phyloP scores from a whole-genome alignment of 2,888 invertebrate species.

The Aromia moschata region DNA sequence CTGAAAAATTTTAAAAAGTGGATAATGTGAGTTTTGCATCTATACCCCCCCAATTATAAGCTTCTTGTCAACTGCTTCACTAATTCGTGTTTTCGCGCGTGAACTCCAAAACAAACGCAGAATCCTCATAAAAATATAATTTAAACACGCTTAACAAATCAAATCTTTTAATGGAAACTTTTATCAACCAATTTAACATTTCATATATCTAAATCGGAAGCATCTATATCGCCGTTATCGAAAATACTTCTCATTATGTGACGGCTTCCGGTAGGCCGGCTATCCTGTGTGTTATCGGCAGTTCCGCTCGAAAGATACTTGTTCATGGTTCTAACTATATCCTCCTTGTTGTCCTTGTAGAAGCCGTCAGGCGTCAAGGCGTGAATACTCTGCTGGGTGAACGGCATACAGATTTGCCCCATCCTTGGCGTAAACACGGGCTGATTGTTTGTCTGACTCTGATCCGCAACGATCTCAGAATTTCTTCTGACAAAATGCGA shows the following conservation, averaged over 20 bases:
- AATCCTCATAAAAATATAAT: too few relatives aligned
- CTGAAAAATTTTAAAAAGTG: too few relatives aligned
- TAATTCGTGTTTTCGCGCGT: too few relatives aligned
- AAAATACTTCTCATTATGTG: slow-evolving; percentile 8
- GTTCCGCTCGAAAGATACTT: slow-evolving; percentile 32
- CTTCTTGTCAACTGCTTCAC: too few relatives aligned
- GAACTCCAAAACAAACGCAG: too few relatives aligned
- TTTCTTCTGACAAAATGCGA: slow-evolving; percentile 16
- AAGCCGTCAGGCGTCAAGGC: slow-evolving; percentile 42
- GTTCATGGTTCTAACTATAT: slow-evolving; percentile 37
- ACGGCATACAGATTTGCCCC: not conserved
- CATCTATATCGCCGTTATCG: slow-evolving; percentile 6
- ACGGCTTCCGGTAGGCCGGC: not conserved
- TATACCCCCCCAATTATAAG: too few relatives aligned
- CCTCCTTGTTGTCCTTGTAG: slow-evolving; percentile 43
- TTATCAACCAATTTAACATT: too few relatives aligned
- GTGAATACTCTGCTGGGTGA: not conserved
- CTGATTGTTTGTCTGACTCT: not conserved
- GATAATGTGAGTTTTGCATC: too few relatives aligned
- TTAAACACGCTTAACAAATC: too few relatives aligned
- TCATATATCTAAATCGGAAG: slow-evolving; percentile 12
- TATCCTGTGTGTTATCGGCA: not conserved
- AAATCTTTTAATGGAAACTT: too few relatives aligned
- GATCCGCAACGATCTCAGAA: not conserved
- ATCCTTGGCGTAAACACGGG: not conserved